phyloP scores from a whole-genome alignment of 2,113 vertebrate species.

The Asarcornis scutulata region DNA sequence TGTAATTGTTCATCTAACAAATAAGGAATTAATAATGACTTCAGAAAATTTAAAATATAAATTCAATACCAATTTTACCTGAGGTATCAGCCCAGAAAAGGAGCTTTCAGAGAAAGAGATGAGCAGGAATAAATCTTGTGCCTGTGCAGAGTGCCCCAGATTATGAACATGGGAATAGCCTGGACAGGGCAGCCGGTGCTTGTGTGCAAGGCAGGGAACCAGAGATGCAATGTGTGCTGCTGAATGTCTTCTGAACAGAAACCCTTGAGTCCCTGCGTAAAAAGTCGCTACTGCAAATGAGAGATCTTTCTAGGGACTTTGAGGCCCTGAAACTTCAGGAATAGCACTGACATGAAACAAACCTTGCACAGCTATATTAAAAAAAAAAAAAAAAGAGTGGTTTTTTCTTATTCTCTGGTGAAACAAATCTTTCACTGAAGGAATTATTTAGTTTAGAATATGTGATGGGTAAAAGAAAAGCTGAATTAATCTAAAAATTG shows the following conservation, averaged over 20 bases:
- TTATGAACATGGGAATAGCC: accelerated
- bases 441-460: not conserved
- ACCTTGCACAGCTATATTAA: not conserved
- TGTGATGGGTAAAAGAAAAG: not conserved
- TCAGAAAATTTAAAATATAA: not conserved
- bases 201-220: not conserved
- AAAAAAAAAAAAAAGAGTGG: not conserved
- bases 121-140: not conserved
- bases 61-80: not conserved
- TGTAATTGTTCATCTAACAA: not conserved
- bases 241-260: not conserved
- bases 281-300: not conserved
- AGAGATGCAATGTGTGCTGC: accelerated
- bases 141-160: accelerated
- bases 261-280: not conserved
- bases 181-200: not conserved
- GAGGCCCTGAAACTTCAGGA: too few relatives aligned
- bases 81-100: not conserved
- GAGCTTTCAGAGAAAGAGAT: not conserved
- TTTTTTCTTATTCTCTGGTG: not conserved
- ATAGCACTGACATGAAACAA: not conserved
- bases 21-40: not conserved
- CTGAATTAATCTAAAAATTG: not conserved
- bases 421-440: not conserved
- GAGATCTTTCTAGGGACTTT: not conserved